Conservation (phyloP, 2,888 invertebrate genomes). For the Amphipyra berbera region DNA sequence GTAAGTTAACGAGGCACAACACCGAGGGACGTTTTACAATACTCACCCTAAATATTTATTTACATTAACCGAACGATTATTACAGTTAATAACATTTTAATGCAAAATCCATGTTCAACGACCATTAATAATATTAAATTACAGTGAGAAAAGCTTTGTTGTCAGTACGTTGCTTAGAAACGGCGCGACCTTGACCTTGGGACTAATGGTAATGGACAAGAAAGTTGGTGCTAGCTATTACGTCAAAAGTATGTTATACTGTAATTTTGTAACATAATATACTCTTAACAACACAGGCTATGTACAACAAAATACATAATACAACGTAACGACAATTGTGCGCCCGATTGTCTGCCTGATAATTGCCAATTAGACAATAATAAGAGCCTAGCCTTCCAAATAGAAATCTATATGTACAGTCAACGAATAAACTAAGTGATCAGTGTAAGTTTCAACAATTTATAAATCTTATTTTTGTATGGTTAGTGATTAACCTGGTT, state of each 20-base stretch:
- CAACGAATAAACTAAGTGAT: no score
- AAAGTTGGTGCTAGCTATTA: constrained; percentile 44
- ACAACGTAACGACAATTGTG: constrained; percentile 1
- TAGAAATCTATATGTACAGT: no score
- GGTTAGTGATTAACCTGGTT: no score
- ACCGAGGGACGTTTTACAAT: no score
- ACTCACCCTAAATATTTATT: constrained; percentile 25
- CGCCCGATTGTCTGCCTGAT: neutral
- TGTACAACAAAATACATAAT: constrained; percentile 2
- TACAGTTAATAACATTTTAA: constrained; percentile 56
- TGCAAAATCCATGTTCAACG: constrained; percentile 60
- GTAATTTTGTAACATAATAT: constrained; percentile 26
- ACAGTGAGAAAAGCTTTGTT: constrained; percentile 60
- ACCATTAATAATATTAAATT: constrained; percentile 60
- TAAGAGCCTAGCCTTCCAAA: neutral
- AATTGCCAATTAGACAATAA: neutral
- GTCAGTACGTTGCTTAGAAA: constrained; percentile 66
- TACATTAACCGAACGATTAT: constrained; percentile 46
- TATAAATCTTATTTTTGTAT: no score
- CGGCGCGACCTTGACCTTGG: constrained; percentile 61
- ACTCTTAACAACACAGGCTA: constrained; percentile 1
- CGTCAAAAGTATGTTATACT: constrained; percentile 29
- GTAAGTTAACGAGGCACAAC: no score
- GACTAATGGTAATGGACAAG: constrained; percentile 53
- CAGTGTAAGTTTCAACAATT: no score